A percentile compares a stretch with the other conserved stretches of the same genome.
Evolutionary conservation across 2,888 invertebrate genomes (phyloP).

Genomic region (Amphiduros pacificus): DNA sequence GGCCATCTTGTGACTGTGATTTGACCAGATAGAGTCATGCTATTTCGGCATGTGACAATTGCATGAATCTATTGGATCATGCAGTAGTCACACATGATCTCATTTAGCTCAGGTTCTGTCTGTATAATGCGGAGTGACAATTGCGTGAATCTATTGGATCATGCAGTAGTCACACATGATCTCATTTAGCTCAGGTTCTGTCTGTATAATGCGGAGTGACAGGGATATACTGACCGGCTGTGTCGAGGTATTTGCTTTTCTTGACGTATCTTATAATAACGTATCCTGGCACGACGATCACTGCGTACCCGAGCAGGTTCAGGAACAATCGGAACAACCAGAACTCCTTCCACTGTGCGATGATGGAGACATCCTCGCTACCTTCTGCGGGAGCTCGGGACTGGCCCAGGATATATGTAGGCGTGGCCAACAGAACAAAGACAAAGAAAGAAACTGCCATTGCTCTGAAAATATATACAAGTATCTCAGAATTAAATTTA

Average conservation of each 20-base stretch:
- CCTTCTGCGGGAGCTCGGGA: not conserved
- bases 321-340: conserved; percentile 79
- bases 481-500: no score
- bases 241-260: conserved; percentile 73
- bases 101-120: no score
- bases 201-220: no score
- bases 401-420: not conserved
- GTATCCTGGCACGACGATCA: conserved; percentile 84
- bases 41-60: no score
- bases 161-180: no score
- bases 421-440: not conserved
- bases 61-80: no score
- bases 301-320: conserved; percentile 85
- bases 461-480: conserved; percentile 1
- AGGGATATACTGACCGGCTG: conserved; percentile 72
- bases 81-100: no score
- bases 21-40: no score
- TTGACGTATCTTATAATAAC: conserved; percentile 80
- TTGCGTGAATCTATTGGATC: no score
- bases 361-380: not conserved
- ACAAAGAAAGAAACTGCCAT: not conserved
- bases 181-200: no score
- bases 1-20: no score
- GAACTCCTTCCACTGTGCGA: conserved; percentile 38
- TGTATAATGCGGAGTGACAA: no score